phyloP scores from a whole-genome alignment of 2,888 invertebrate species.

The Lepidocyrtoides sp. region DNA sequence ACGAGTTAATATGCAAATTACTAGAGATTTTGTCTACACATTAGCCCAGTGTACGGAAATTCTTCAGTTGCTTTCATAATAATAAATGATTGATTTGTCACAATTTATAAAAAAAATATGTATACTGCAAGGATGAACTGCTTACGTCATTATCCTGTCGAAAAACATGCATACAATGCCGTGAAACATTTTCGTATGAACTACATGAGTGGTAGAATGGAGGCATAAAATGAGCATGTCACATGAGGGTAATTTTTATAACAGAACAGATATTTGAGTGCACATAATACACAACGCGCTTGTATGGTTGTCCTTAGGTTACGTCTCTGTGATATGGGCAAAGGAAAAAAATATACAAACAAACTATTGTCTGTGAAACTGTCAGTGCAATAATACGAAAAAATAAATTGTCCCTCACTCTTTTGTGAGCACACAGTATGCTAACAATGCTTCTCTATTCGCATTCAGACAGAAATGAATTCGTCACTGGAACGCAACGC shows the following conservation, averaged over 20 bases:
- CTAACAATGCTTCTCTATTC: background rate
- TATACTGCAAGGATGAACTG: background rate
- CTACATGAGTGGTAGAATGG: conserved; percentile 55
- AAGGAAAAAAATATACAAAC: too few relatives aligned
- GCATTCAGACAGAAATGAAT: conserved; percentile 49
- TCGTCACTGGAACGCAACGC: conserved; percentile 54
- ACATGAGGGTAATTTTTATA: conserved; percentile 68
- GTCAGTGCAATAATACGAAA: background rate
- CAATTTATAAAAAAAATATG: background rate
- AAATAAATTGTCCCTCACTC: background rate
- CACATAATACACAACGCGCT: background rate
- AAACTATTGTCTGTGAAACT: background rate
- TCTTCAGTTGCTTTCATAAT: too few relatives aligned
- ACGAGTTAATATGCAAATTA: too few relatives aligned
- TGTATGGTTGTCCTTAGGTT: too few relatives aligned
- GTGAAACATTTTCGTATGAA: too few relatives aligned
- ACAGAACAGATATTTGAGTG: conserved; percentile 37
- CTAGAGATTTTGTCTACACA: too few relatives aligned
- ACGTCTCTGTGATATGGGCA: too few relatives aligned
- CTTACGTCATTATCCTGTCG: too few relatives aligned
- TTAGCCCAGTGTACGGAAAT: too few relatives aligned
- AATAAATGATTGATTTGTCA: conserved; percentile 20
- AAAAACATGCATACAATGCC: too few relatives aligned
- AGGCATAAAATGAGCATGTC: conserved; percentile 68
- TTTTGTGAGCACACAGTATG: conserved; percentile 4